These are phyloP conservation scores for Mellilla xanthometata DNA, from an alignment of 2,888 invertebrate genomes.

Conservation along the genomic window DNA sequence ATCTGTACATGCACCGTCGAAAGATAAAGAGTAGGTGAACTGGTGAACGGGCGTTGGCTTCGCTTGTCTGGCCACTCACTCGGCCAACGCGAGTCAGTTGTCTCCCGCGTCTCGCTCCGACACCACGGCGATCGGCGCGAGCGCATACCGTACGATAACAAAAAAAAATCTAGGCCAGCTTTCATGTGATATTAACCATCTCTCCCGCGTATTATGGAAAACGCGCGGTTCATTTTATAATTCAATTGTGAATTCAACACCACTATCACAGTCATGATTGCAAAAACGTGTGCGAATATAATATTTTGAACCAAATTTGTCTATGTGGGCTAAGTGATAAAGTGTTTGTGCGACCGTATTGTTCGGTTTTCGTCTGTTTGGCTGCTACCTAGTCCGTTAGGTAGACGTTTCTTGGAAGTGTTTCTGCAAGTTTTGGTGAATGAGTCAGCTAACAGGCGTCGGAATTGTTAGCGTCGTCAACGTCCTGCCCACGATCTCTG, in stretches of 20 bases:
- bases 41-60: constrained; percentile 75
- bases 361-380: constrained; percentile 47
- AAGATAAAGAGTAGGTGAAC: constrained; percentile 77
- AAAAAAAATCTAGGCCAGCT: constrained; percentile 56
- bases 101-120: constrained; percentile 62
- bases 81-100: constrained; percentile 62
- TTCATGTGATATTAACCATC: constrained; percentile 64
- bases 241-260: constrained; percentile 43
- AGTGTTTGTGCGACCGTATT: constrained; percentile 60
- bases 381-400: constrained; percentile 45
- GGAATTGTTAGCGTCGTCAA: constrained; percentile 78
- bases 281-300: constrained; percentile 53
- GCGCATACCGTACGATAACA: constrained; percentile 47
- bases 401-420: constrained; percentile 58
- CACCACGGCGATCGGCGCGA: constrained; percentile 51
- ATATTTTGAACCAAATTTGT: constrained; percentile 52
- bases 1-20: constrained; percentile 49
- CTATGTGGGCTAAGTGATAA: constrained; percentile 74
- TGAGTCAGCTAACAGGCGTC: constrained; percentile 80
- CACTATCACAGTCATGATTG: constrained; percentile 38
- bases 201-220: constrained; percentile 60
- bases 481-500: constrained; percentile 78
- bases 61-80: constrained; percentile 43
- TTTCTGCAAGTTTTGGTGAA: constrained; percentile 69
- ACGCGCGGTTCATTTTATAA: constrained; percentile 51